Base-by-base conservation (phyloP, 2,888 invertebrate genomes). In the Cerceris rybyensis region DNA sequence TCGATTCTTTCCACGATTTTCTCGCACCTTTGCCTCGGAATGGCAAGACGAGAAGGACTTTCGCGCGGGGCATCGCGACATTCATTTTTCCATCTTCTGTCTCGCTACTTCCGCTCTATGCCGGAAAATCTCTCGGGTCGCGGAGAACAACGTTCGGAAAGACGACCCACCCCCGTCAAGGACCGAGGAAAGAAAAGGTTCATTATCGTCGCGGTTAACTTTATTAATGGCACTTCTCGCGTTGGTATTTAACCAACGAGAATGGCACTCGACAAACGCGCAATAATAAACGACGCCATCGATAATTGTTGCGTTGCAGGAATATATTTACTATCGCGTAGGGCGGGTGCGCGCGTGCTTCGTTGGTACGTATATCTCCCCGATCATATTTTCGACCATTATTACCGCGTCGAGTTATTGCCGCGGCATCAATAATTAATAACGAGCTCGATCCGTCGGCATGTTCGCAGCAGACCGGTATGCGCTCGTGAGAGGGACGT, bases 391-490 rank as follows among this genome's bases (percentile, higher is more conserved):
- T 83, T 83, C 76, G 66, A 79, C 61, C 60, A 65, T 77, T 76
- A 80, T 80, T 83, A 80, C 61, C 54, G 64, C 63, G 75, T 69
- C 84, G 68, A 64, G 61, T 84, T 84, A 79, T 71, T 70, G 65
- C 70, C 67, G 41, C 17, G 65, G 50, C 70, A 64, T 83, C 70
- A 74, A 83, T 83, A 83, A 83, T 83, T 83, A 83, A 83, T 78
- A 81, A 78, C 81, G 72, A 71, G 77, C 75, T 8, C 55, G 69
- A 74, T 66, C 75, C 70, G 55, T 64, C 68, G 69, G 14, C 42
- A 43, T 39, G 46, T 58, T 75, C 57, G 50, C 67, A 0, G 11
- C 46, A 43, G 59, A 42, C 9, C 39, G 61, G 46, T 14, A 46
- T 61, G 61, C 49, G 49, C 16, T 16, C 59, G 2, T 41, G 55